Percentiles rank a stretch among this genome's conserved stretches.
phyloP scores from a whole-genome alignment of 2,113 vertebrate species.

The Sakesphorus luctuosus region DNA sequence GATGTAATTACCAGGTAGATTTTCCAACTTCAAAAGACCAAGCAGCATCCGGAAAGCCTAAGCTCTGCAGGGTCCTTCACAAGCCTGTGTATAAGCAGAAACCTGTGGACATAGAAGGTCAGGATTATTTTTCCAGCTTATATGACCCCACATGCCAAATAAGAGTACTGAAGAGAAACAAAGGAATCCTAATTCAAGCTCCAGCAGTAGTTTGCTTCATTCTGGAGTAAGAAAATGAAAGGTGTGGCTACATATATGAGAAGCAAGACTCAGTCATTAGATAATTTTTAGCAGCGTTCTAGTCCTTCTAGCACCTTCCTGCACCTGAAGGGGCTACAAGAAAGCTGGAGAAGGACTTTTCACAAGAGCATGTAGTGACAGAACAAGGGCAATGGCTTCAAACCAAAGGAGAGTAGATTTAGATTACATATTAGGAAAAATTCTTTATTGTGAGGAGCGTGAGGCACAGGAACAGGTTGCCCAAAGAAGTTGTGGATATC shows the following conservation, averaged over 20 bases:
- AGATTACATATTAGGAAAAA: not conserved
- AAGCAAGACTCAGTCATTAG: not conserved
- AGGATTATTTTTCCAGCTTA: not conserved
- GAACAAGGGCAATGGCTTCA: not conserved
- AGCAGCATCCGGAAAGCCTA: not conserved
- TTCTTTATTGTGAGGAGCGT: not conserved
- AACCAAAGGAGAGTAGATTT: not conserved
- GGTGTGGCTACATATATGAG: not conserved
- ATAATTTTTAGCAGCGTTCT: not conserved
- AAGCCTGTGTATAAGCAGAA: not conserved
- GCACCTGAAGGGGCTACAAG: not conserved
- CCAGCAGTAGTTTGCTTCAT: not conserved
- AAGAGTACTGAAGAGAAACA: not conserved
- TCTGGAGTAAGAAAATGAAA: not conserved
- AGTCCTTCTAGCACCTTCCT: not conserved
- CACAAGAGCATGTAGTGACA: not conserved
- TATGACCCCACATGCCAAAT: not conserved
- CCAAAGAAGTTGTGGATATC: not conserved
- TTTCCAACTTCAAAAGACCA: not conserved
- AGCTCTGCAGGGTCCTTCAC: not conserved
- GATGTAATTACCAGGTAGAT: not conserved
- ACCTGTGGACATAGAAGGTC: not conserved
- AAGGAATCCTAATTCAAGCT: not conserved
- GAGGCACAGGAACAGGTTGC: not conserved
- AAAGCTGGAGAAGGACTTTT: not conserved